phyloP scores from a whole-genome alignment of 2,888 invertebrate species.

The Drosophila tanythrix region DNA sequence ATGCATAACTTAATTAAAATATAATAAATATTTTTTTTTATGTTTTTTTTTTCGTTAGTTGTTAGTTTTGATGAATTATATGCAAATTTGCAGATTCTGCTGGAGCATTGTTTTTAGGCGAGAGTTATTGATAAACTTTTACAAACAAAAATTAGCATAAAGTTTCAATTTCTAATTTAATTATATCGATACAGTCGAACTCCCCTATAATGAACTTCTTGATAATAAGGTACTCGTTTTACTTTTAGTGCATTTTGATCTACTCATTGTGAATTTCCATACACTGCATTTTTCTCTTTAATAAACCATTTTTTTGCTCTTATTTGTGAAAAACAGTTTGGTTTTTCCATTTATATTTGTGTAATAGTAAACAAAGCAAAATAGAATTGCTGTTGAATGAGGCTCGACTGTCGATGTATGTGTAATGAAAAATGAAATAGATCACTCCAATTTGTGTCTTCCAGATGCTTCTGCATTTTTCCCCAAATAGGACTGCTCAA shows the following conservation, averaged over 20 bases:
- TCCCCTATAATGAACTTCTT: neutral
- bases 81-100: constrained; percentile 40
- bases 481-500: constrained; percentile 5
- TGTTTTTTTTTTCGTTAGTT: neutral
- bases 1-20: constrained; percentile 48
- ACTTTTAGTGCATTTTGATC: constrained; percentile 1
- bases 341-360: neutral
- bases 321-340: neutral
- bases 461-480: constrained; percentile 17
- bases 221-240: neutral
- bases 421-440: constrained; percentile 2
- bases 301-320: neutral
- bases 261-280: neutral
- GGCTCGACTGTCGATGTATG: constrained; percentile 12
- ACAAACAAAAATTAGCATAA: constrained; percentile 22
- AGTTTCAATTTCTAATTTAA: constrained; percentile 5
- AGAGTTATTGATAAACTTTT: constrained; percentile 18
- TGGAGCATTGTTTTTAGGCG: constrained; percentile 57
- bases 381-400: neutral
- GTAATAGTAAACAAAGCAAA: neutral
- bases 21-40: constrained; percentile 35
- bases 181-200: neutral
- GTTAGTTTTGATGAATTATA: constrained; percentile 26
- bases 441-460: constrained; percentile 37
- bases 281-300: neutral